A percentile compares a stretch with the other conserved stretches of the same genome.
These are phyloP conservation scores for Phrynosoma platyrhinos DNA, from an alignment of 2,113 vertebrate genomes.

Conservation along the genomic window DNA sequence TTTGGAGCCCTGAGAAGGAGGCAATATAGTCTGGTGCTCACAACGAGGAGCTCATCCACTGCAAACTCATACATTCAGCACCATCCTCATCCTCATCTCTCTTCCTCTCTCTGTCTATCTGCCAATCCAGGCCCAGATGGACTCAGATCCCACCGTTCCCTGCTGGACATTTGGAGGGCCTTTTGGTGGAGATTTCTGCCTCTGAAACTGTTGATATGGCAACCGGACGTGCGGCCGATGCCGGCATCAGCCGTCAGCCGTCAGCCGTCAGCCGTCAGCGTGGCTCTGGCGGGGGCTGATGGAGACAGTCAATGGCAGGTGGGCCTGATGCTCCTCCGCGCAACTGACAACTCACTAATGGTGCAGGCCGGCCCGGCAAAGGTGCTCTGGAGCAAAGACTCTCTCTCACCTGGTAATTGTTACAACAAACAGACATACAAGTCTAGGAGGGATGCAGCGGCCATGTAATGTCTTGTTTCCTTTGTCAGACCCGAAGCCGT, in stretches of 20 bases:
- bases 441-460: not conserved
- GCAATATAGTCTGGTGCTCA: no score
- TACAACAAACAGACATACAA: not conserved
- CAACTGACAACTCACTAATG: fast-evolving
- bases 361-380: not conserved
- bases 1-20: no score
- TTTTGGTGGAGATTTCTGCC: not conserved
- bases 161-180: no score
- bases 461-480: not conserved
- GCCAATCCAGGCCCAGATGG: no score
- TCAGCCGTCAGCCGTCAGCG: no score
- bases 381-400: fast-evolving
- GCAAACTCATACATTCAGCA: no score
- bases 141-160: no score
- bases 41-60: no score
- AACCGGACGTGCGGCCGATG: not conserved
- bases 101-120: no score
- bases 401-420: not conserved
- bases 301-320: no score
- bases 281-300: not conserved
- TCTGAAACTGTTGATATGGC: not conserved
- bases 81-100: no score
- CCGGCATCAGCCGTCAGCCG: not conserved
- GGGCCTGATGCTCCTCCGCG: not conserved
- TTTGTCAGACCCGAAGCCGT: not conserved